Base-by-base conservation (phyloP, 2,113 vertebrate species). In the Pseudorasbora parva region DNA sequence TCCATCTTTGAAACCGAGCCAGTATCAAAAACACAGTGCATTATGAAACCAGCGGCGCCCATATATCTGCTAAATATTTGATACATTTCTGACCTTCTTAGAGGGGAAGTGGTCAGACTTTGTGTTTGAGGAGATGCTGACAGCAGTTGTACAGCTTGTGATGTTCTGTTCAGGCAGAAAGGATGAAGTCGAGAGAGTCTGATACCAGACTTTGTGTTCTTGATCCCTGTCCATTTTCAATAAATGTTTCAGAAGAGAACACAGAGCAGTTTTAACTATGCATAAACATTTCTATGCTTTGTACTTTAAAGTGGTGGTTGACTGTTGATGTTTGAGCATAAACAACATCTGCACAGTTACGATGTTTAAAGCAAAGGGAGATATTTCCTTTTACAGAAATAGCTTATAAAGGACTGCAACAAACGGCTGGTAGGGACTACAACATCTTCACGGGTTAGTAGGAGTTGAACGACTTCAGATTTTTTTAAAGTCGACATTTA, bases 61-160 rank as follows among this genome's bases (percentile, higher is more conserved):
- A 43, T 54, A 3, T 30, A 33, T 75, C 73, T 33, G 5, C 49
- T 56, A n/a, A 75, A 75, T 75, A 75, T 56, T 56, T 75, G 73
- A 56, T 56, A 11, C 21, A 56, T 75, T 75, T 75, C 49, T 75
- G 49, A 75, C 33, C 66, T 69, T 68, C 30, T 41, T 69, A 4
- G 66, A 69, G 33, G 21, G 10, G 33, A 57, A 41, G 33, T 59
- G 54, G 27, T 41, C 51, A 76, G 49, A 75, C 49, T 23, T 56
- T 59, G 74, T 56, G 45, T 43, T 23, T 8, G 68, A 23, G 68
- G 19, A 45, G 41, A 45, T 71, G 68, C 51, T 41, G 2, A 57
- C 33, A 15, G 33, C 74, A 23, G 21, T 23, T 59, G 30, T 59
- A 23, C 73, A 76, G 73, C 27, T 33, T 51, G 9, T 17, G 8